Percentiles rank a stretch among this genome's conserved stretches.
Conservation (phyloP, 2,797 vertebrate genomes). For the Micrastur ruficollis region DNA sequence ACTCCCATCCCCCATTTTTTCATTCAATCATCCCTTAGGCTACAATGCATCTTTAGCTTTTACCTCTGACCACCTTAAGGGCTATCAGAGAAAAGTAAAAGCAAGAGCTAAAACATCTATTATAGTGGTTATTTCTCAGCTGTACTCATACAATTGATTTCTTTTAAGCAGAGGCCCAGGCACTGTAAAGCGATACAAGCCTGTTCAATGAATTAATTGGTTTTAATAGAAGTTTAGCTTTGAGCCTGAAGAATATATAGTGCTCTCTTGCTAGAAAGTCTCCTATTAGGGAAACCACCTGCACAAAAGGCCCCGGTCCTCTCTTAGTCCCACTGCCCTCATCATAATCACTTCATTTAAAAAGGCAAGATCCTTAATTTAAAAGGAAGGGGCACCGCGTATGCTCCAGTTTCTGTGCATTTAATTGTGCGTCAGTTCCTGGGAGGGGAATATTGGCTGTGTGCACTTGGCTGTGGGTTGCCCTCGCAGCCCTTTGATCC, state of each 20-base stretch:
- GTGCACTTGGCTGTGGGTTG: background rate
- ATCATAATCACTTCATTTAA: slow-evolving; percentile 34
- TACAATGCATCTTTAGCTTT: slow-evolving; percentile 97
- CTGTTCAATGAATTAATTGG: slow-evolving; percentile 73
- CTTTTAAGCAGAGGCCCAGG: slow-evolving; percentile 75
- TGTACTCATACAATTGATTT: slow-evolving; percentile 91
- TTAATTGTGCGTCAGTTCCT: background rate
- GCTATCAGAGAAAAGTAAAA: slow-evolving; percentile 87
- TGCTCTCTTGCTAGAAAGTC: slow-evolving; percentile 37
- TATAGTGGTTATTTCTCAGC: slow-evolving; percentile 91
- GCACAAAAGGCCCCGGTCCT: slow-evolving; percentile 30
- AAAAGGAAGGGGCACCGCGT: background rate
- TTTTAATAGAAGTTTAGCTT: slow-evolving; percentile 74
- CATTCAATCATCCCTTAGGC: slow-evolving; percentile 97
- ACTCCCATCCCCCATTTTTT: slow-evolving; percentile 82
- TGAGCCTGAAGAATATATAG: slow-evolving; percentile 45
- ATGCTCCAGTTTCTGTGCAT: background rate
- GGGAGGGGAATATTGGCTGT: background rate
- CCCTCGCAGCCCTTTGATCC: background rate
- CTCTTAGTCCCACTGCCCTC: slow-evolving; percentile 36
- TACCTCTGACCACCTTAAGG: slow-evolving; percentile 93
- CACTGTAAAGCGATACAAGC: slow-evolving; percentile 69
- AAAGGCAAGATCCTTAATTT: slow-evolving; percentile 29
- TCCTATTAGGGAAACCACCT: slow-evolving; percentile 33
- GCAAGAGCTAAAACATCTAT: slow-evolving; percentile 91